Evolutionary conservation across 2,113 vertebrate species (phyloP).

Genomic region (Quiscalus mexicanus): DNA sequence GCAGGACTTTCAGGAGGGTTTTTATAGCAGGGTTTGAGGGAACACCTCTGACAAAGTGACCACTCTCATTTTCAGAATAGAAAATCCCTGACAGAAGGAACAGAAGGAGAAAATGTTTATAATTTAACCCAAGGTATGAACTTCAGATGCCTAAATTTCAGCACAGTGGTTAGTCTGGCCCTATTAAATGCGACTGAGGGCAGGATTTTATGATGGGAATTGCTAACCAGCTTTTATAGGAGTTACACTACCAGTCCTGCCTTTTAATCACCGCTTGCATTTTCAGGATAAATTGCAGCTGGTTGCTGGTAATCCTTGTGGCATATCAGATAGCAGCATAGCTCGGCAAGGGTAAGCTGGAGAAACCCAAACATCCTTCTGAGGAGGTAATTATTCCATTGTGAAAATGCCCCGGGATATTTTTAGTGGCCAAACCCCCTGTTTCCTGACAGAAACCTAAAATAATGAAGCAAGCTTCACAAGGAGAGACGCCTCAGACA

Average conservation of each 20-base stretch:
- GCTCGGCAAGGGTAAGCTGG: neutral
- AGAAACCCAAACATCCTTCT: conserved; percentile 21
- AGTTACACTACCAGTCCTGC: neutral
- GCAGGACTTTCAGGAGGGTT: neutral
- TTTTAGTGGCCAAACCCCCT: neutral
- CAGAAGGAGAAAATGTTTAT: neutral
- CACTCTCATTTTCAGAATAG: rapidly evolving
- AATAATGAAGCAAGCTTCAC: neutral
- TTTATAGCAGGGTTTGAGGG: neutral
- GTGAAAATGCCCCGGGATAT: neutral
- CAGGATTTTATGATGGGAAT: conserved; percentile 1
- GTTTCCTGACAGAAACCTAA: neutral
- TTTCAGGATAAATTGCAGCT: conserved; percentile 15
- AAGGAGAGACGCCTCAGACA: neutral
- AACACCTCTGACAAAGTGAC: neutral
- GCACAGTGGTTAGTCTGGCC: neutral
- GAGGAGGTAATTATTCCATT: conserved; percentile 9
- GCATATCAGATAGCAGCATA: neutral
- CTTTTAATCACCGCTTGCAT: conserved; percentile 6
- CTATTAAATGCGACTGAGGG: neutral
- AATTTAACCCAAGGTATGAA: neutral
- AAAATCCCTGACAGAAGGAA: neutral
- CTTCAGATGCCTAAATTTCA: neutral
- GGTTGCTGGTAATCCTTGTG: conserved; percentile 40
- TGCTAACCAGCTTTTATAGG: neutral